Base-by-base conservation (phyloP, 35 echinoderm and acorn worm genomes). In the Ptychodera flava region DNA sequence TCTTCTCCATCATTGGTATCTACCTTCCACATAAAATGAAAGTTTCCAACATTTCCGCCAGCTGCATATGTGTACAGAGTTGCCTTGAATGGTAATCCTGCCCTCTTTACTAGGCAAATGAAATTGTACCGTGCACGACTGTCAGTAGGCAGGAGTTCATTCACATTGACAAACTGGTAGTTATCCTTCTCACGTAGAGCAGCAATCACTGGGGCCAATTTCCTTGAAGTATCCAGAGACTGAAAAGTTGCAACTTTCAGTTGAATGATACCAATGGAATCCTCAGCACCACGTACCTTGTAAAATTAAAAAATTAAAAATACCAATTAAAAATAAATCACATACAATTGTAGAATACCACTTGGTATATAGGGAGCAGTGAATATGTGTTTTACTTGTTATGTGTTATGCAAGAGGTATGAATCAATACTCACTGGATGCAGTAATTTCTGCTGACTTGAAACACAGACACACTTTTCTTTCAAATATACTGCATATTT, bases 21-120 rank as follows among this genome's bases (percentile, higher is more conserved):
- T 83, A 36, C 37, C 37, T 83, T 83, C 35, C 82, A 83, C 82
- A 37, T 30, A 83, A 83, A 83, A 30, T 83, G 82, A 16, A 36
- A 34, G 37, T 83, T 64, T 64, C 45, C 33, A 10, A 36, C 37
- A 36, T 34, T 16, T 83, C 82, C 82, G 37, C 82, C 37, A 6
- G 33, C 35, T 27, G 82, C 16, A 36, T 83, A 15, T 1, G 82
- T 83, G 82, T 36, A 83, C 82, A 36, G 34, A 0, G 34, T 34
- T 30, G 33, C 32, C 30, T 83, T 83, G 37, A 36, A 37, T 37
- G 35, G 82, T 83, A 37, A 64, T 6, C 45, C 45, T 64, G 22
- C 45, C 45, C 22, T 64, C 45, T 64, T 64, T 22, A 64, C 6
- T 22, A 64, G 22, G 45, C 6, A 12, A 64, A 64, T 64, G 22